Evolutionary conservation across 2,797 vertebrate species (phyloP).

Genomic region (Smutsia gigantea): DNA sequence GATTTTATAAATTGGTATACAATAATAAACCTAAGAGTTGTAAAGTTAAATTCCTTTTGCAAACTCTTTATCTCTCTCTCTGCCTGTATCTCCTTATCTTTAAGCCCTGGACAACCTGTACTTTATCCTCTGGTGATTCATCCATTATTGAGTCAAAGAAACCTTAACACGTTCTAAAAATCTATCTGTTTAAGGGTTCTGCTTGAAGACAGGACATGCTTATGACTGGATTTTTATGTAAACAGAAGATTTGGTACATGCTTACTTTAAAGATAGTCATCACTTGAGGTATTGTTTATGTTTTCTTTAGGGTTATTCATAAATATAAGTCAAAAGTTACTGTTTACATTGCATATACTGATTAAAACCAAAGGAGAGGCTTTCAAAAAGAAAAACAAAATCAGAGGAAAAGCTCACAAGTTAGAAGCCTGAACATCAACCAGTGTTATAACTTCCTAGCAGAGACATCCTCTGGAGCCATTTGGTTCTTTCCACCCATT

Average conservation of each 20-base stretch:
- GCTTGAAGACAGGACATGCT: not conserved
- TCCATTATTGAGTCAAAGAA: not conserved
- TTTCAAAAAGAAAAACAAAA: not conserved
- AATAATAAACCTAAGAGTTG: not conserved
- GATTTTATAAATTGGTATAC: not conserved
- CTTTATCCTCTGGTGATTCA: not conserved
- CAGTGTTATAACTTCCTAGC: not conserved
- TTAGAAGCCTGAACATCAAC: not conserved
- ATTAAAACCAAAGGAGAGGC: not conserved
- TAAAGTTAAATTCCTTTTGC: not conserved
- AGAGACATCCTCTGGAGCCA: not conserved
- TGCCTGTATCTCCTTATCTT: not conserved
- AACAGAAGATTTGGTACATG: not conserved
- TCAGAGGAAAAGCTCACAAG: not conserved
- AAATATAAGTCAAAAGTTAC: not conserved
- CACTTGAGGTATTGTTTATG: not conserved
- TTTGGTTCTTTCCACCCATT: not conserved
- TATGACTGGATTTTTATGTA: not conserved
- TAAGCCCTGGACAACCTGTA: not conserved
- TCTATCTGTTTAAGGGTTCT: not conserved
- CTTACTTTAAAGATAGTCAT: not conserved
- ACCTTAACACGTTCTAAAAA: not conserved
- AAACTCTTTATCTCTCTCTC: not conserved
- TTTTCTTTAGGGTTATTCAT: not conserved
- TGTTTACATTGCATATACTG: not conserved